phyloP scores from a whole-genome alignment of 1,140 invertebrate genomes.

The Euwallacea similis region DNA sequence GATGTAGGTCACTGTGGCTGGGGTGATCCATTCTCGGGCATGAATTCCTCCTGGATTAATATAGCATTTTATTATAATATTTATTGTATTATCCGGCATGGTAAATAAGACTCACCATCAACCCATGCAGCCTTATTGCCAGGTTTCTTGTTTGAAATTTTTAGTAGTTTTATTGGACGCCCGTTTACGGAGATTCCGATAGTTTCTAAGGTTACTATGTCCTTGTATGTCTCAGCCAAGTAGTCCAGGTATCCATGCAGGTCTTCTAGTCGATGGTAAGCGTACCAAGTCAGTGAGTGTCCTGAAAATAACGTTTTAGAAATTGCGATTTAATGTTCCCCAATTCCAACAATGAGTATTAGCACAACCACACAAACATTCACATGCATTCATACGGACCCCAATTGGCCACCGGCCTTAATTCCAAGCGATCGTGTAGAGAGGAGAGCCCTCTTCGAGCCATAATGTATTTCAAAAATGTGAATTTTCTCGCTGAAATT shows the following conservation, averaged over 20 bases:
- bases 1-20: constrained; percentile 81
- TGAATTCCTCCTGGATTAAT: constrained; percentile 70
- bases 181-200: constrained; percentile 79
- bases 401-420: constrained; percentile 62
- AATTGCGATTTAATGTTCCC: neutral
- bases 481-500: constrained; percentile 58
- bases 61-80: too few relatives aligned
- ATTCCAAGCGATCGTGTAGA: constrained; percentile 58
- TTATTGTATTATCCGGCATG: too few relatives aligned
- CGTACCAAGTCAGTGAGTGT: constrained; percentile 79
- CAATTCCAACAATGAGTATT: neutral
- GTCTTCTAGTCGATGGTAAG: constrained; percentile 74
- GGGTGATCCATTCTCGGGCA: constrained; percentile 90
- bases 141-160: constrained; percentile 67
- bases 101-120: constrained; percentile 51
- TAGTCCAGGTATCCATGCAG: constrained; percentile 76
- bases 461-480: constrained; percentile 55
- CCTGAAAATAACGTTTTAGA: constrained; percentile 55
- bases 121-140: constrained; percentile 66
- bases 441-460: constrained; percentile 60
- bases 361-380: constrained; percentile 8
- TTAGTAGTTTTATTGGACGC: constrained; percentile 69
- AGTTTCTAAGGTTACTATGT: constrained; percentile 65
- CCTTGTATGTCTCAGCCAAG: constrained; percentile 70
- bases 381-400: constrained; percentile 50